Base-by-base conservation (phyloP, 2,113 vertebrate genomes). In the Psammodynastes pulverulentus region DNA sequence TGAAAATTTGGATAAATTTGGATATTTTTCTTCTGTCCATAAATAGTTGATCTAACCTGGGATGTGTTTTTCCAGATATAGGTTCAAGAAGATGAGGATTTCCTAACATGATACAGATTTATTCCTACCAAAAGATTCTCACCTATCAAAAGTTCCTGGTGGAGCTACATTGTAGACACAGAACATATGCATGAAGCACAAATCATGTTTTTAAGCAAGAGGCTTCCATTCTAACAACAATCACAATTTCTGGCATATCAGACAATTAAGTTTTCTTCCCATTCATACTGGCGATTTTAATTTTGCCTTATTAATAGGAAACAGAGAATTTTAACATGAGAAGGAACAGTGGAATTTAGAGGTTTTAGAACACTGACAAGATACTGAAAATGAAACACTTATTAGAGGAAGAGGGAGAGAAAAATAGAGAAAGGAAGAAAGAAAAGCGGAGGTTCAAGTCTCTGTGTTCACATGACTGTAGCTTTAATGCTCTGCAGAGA, bases 401-500 rank as follows among this genome's bases (percentile, higher is more conserved):
- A 79, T 79, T 79, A 21, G 17, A 79, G 34, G 34, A 17, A 19
- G 34, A 93, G 95, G 96, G 96, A 96, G 89, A 94, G 79, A 93
- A 90, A 93, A 95, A 95, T 29, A 95, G 94, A 92, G 97, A 94
- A 91, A 93, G 95, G 94, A 96, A 95, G 97, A 93, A 93, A 94
- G 91, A 96, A 95, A 91, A 97, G 95, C 94, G 94, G 96, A 97
- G 96, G 97, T 95, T 97, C 97, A 98, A 97, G 94, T 94, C 95
- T 97, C 96, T 97, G 96, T 94, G 96, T 94, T 97, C 97, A 97
- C 95, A 97, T 95, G 94, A 95, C 92, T 95, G 96, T 49, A 89
- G 94, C 94, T 94, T 96, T 94, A 96, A 96, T 49, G 95, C 95
- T 97, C 97, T 98, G 98, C 97, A 97, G 97, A 97, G 96, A 96